These are phyloP conservation scores for Pseudomyrmex sp. DNA, from an alignment of 1,140 invertebrate species.

Conservation along the genomic window DNA sequence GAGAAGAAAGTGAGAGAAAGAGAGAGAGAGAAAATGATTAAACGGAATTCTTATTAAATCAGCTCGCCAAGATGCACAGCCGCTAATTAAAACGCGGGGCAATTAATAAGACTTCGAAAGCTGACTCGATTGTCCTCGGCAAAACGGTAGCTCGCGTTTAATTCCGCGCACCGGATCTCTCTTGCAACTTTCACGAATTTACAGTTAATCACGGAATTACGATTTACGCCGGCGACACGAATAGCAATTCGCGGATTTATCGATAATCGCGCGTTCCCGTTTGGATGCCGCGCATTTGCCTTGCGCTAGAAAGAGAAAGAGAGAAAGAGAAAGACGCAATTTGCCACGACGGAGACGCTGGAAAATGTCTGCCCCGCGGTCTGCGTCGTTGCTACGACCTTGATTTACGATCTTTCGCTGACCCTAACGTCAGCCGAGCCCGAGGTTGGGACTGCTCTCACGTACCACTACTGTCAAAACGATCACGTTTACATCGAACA, in stretches of 20 bases:
- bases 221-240: neutral
- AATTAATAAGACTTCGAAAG: constrained; percentile 23
- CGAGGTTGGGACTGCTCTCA: constrained; percentile 2
- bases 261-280: constrained; percentile 26
- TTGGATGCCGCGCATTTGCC: neutral
- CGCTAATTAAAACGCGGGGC: constrained; percentile 28
- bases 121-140: constrained; percentile 19
- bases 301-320: neutral
- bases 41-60: constrained; percentile 35
- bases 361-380: constrained; percentile 50
- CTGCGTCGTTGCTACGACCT: constrained; percentile 52
- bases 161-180: constrained; percentile 1
- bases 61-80: constrained; percentile 9
- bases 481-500: constrained; percentile 43
- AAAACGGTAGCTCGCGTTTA: constrained; percentile 21
- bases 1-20: too few relatives aligned
- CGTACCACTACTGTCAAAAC: constrained; percentile 30
- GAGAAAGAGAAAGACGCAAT: neutral
- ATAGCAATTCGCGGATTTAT: constrained; percentile 27
- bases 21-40: neutral
- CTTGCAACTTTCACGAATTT: constrained; percentile 34
- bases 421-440: constrained; percentile 56
- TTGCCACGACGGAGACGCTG: constrained; percentile 26
- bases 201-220: constrained; percentile 39
- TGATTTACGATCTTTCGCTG: constrained; percentile 68